A percentile compares a stretch with the other conserved stretches of the same genome.
Evolutionary conservation across 2,888 invertebrate species (phyloP).

Genomic region (Chymomyza procnemis): DNA sequence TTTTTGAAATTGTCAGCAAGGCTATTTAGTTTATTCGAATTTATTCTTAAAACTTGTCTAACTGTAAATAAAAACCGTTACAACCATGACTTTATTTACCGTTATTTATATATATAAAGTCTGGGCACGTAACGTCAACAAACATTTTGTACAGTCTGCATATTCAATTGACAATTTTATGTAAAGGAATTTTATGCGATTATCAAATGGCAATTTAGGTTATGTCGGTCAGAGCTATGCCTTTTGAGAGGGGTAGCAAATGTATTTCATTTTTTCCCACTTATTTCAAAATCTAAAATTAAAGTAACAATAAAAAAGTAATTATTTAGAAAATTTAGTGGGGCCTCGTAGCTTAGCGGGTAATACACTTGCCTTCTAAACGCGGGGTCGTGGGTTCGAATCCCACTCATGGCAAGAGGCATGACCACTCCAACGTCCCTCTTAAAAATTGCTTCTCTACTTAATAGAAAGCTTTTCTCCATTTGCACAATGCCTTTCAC

Average conservation of each 20-base stretch:
- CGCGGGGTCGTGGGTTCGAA: no score
- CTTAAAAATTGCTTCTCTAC: no score
- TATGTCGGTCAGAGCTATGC: neutral
- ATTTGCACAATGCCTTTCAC: no score
- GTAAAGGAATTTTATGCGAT: neutral
- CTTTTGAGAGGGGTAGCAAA: slow-evolving; percentile 16
- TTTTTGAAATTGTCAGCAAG: neutral
- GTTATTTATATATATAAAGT: neutral
- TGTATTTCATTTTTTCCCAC: slow-evolving; percentile 9
- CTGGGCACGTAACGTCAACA: neutral
- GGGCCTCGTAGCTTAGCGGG: no score
- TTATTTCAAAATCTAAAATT: no score
- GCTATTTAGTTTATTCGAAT: neutral
- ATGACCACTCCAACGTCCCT: no score
- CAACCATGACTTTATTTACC: slow-evolving; percentile 42
- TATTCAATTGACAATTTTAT: neutral
- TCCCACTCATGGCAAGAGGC: no score
- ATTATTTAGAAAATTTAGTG: no score
- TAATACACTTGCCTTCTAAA: no score
- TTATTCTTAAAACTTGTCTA: neutral
- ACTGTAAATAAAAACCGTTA: neutral
- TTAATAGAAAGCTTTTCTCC: no score
- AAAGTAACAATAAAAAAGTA: no score
- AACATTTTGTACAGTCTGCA: neutral
- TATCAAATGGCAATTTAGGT: neutral